These are phyloP conservation scores for Chymomyza costata DNA, from an alignment of 1,140 invertebrate genomes.

Conservation along the genomic window DNA sequence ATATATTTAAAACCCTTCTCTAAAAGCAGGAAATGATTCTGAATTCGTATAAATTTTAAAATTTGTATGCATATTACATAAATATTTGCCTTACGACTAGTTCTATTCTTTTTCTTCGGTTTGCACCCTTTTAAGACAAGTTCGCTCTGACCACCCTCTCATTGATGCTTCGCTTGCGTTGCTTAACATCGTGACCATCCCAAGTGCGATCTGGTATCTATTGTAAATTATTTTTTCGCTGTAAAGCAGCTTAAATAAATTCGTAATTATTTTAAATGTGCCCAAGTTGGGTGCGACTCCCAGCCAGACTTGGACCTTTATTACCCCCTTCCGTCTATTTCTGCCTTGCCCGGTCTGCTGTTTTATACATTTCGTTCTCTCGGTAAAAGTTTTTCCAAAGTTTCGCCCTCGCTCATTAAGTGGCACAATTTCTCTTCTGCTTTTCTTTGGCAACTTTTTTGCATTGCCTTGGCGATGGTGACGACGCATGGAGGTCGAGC, in stretches of 20 bases:
- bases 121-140: too few relatives aligned
- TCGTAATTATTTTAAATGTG: slow-evolving; percentile 70
- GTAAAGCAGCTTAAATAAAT: slow-evolving; percentile 71
- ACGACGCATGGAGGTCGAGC: not conserved
- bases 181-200: too few relatives aligned
- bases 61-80: not conserved
- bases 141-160: too few relatives aligned
- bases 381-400: slow-evolving; percentile 53
- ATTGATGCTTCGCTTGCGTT: too few relatives aligned
- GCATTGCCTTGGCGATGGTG: not conserved
- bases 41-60: too few relatives aligned
- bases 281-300: slow-evolving; percentile 37
- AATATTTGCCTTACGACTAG: not conserved
- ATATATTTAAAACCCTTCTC: too few relatives aligned
- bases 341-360: not conserved
- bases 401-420: slow-evolving; percentile 65
- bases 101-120: too few relatives aligned
- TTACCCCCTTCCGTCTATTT: not conserved
- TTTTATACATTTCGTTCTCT: slow-evolving; percentile 6
- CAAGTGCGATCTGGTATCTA: too few relatives aligned
- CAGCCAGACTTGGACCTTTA: too few relatives aligned
- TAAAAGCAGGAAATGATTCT: too few relatives aligned
- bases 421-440: slow-evolving; percentile 56
- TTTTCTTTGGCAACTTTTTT: slow-evolving; percentile 45
- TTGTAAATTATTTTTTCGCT: slow-evolving; percentile 59